Base-by-base conservation (phyloP, 2,888 invertebrate species). In the Electrophaes corylata region DNA sequence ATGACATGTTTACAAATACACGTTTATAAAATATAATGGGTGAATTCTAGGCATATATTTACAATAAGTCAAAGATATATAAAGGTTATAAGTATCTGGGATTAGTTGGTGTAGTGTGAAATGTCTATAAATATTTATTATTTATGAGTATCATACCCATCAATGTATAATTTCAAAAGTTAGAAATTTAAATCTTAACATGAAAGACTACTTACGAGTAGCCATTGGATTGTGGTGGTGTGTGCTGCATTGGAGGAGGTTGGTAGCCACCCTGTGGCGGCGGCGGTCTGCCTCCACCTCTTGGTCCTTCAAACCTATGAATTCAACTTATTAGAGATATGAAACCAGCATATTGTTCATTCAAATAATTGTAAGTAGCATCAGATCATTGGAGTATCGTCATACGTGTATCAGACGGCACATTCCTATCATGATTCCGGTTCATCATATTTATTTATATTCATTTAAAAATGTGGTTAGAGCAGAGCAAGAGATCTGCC, bases 371-470 rank as follows among this genome's bases (percentile, higher is more conserved):
- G 16, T 26, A 16, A 1, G 23, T 40, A 19, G 5, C 5, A 46
- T 88, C 89, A 90, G 88, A 66, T 56, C 35, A 59, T 63, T 57
- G 72, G 69, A 72, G 62, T 78, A 83, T 83, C 90, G 88, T 88
- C 91, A 89, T 79, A 49, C 84, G 59, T 90, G 90, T 91, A 85
- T 91, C 84, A 88, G 91, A 89, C 91, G 90, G 91, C 91, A 91
- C 91, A 89, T 91, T 91, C 91, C 91, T 91, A 90, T 91, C 91
- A 79, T 81, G 81, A 75, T 79, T 79, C 71, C 68, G 86, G 89
- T 79, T 91, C 91, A 91, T 90, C 89, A 89, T 84, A 41, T 31
- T 39, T 40, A 1, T 5, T 12, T n/a, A 12, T n/a, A 4, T 0
- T 3, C 1, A 6, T 8, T 2, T 10, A n/a, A n/a, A n/a, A n/a